Conservation (phyloP, 2,888 invertebrate species). For the Plebejus melissa region DNA sequence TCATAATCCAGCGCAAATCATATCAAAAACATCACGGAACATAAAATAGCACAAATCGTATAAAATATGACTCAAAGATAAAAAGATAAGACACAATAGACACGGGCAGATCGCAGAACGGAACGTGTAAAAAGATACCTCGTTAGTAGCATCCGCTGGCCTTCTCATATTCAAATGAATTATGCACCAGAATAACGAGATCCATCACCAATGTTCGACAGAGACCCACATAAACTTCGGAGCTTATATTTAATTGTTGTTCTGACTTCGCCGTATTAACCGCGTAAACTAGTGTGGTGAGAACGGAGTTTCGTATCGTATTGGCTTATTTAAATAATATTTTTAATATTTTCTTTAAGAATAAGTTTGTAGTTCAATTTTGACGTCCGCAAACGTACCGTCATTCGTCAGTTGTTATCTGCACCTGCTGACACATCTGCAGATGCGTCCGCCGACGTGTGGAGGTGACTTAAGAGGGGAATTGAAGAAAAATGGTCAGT, state of each 20-base stretch:
- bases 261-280: neutral
- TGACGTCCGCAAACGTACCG: too few relatives aligned
- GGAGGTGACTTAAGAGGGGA: too few relatives aligned
- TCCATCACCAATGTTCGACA: conserved; percentile 40
- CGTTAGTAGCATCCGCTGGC: conserved; percentile 47
- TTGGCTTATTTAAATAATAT: neutral
- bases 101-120: conserved; percentile 31
- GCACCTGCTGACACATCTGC: too few relatives aligned
- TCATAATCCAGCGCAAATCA: neutral
- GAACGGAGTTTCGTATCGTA: neutral
- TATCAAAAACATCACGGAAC: neutral
- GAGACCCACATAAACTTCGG: conserved; percentile 31
- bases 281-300: neutral
- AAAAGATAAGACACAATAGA: conserved; percentile 31
- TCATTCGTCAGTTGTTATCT: too few relatives aligned
- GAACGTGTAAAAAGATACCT: conserved; percentile 44
- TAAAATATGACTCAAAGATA: conserved; percentile 27
- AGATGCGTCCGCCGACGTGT: too few relatives aligned
- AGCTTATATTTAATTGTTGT: conserved; percentile 18
- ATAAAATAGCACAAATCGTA: conserved; percentile 27
- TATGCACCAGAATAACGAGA: conserved; percentile 40
- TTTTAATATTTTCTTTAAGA: too few relatives aligned
- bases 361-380: too few relatives aligned
- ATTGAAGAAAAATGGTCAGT: too few relatives aligned
- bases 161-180: conserved; percentile 43